Evolutionary conservation across 2,113 vertebrate species (phyloP).

Genomic region (Anhinga rufa): DNA sequence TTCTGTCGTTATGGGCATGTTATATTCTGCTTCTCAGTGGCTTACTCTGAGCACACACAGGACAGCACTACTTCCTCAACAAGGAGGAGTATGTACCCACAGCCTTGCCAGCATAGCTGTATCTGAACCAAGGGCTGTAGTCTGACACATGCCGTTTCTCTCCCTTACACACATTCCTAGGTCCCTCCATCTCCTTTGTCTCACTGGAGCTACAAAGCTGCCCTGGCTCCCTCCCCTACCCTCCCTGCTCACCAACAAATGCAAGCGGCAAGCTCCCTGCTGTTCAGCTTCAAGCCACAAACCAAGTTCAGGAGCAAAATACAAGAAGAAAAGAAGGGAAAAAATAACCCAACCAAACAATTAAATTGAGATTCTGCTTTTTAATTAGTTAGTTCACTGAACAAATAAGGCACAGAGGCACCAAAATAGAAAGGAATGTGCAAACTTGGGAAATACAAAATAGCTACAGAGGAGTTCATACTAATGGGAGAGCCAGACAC

Average conservation of each 20-base stretch:
- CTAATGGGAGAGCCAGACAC: neutral
- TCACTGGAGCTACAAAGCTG: neutral
- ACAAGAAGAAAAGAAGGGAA: neutral
- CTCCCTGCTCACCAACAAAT: neutral
- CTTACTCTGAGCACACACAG: neutral
- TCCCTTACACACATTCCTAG: neutral
- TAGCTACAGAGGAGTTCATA: neutral
- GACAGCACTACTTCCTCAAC: neutral
- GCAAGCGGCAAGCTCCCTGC: neutral
- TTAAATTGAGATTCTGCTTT: neutral
- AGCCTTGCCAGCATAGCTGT: neutral
- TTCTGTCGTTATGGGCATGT: neutral
- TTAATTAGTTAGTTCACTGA: neutral
- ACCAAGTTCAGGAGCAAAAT: neutral
- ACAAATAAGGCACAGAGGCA: neutral
- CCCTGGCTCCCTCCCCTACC: neutral
- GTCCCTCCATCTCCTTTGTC: neutral
- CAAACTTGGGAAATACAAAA: neutral
- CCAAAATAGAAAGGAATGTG: neutral
- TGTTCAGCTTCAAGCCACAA: neutral
- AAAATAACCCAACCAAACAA: too few species aligned
- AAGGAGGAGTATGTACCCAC: neutral
- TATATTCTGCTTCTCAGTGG: neutral
- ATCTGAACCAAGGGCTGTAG: neutral
- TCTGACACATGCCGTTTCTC: fast-evolving